phyloP scores from a whole-genome alignment of 2,888 invertebrate genomes.

The Aporophyla lueneburgensis region DNA sequence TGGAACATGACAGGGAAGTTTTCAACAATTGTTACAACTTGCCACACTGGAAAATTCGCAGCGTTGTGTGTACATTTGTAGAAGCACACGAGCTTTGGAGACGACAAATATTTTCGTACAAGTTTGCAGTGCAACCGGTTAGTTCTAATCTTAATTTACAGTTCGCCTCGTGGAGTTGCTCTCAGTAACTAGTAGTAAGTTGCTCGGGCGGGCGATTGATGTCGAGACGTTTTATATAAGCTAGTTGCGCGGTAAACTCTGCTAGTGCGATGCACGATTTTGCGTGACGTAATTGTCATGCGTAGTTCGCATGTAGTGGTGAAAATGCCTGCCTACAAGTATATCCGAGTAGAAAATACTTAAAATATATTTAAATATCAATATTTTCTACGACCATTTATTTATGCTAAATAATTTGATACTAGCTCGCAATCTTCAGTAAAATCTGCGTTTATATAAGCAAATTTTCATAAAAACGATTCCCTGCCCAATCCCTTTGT shows the following conservation, averaged over 20 bases:
- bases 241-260: too few species aligned
- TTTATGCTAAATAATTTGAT: neutral
- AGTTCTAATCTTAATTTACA: slow-evolving; percentile 84
- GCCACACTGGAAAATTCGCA: slow-evolving; percentile 55
- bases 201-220: slow-evolving; percentile 65
- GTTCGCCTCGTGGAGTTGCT: slow-evolving; percentile 75
- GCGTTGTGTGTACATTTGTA: slow-evolving; percentile 55
- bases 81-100: slow-evolving; percentile 63
- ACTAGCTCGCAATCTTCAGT: neutral
- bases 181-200: slow-evolving; percentile 71
- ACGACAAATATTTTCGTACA: slow-evolving; percentile 80
- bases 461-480: slow-evolving; percentile 28
- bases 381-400: neutral
- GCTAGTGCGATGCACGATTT: too few species aligned
- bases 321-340: too few species aligned
- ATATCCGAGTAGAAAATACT: too few species aligned
- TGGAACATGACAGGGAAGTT: slow-evolving; percentile 56
- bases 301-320: too few species aligned
- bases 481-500: slow-evolving; percentile 33
- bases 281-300: too few species aligned
- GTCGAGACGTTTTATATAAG: too few species aligned
- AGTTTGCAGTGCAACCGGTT: slow-evolving; percentile 75
- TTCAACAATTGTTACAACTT: slow-evolving; percentile 62
- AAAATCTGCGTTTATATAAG: slow-evolving; percentile 1
- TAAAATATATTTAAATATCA: neutral